Evolutionary conservation across 2,888 invertebrate genomes (phyloP), one percentile per base, ranked within the genome.

Genomic region (Megalurothrips usitatus): DNA sequence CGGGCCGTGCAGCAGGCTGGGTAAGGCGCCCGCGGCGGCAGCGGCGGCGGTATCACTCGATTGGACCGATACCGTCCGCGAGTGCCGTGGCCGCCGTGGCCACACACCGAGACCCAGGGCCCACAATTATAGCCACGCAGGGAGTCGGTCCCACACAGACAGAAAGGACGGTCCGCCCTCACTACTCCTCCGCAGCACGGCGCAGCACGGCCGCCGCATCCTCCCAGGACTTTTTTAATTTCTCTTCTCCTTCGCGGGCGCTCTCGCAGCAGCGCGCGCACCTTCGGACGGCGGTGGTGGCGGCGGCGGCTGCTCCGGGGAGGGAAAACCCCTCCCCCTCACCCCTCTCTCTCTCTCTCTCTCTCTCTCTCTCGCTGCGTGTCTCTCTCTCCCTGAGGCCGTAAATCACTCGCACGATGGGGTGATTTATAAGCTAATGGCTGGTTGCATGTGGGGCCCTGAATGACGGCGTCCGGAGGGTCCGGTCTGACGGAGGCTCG

Each of bases 381-480:
- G 3, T 43, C 34, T 6, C 3, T 43, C 34, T 43, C 34, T 43
- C 34, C 34, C 34, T 43, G 3, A 43, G 14, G 58, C 26, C 68
- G 68, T 75, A 75, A 75, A 75, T 75, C 68, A 75, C 26, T 75
- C 68, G 23, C 23, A 26, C 68, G 68, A 26, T 75, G 68, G 26
- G 68, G 68, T 75, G 68, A 75, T 75, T 75, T 75, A 75, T 75
- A 75, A 23, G 68, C 68, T 75, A 75, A 75, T 75, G 68, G 68
- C 23, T 75, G 68, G 68, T 75, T 75, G 68, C 68, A 75, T 75
- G 68, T 75, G 68, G 68, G 68, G 68, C 68, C 58, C 19, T 58
- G 58, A 58, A 58, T 58, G 58, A 58, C 58, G 52, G 34, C 34
- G 34, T 43, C 34, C 34, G 34, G 34, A 43, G 34, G 34, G 34